A percentile compares a stretch with the other conserved stretches of the same genome.
phyloP scores from a whole-genome alignment of 2,797 vertebrate species.

The Buphagus erythrorhynchus region DNA sequence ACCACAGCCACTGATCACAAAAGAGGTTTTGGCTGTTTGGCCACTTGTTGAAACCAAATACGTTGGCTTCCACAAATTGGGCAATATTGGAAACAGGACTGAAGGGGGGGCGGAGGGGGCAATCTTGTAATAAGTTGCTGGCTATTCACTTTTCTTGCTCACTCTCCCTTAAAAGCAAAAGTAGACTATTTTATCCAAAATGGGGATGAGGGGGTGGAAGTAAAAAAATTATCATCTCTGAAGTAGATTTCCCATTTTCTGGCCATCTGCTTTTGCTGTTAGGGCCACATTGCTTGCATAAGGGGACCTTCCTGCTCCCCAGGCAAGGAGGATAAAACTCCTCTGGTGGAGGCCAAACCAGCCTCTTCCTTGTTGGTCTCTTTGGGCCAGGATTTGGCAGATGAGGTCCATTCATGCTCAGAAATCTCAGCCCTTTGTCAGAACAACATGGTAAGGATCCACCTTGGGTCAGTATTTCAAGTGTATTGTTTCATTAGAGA shows the following conservation, averaged over 20 bases:
- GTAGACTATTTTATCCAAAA: not conserved
- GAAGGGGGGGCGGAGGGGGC: not conserved
- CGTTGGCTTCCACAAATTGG: not conserved
- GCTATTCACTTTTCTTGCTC: not conserved
- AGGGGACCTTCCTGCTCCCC: not conserved
- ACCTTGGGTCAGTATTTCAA: not conserved
- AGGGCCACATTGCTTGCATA: rapidly evolving
- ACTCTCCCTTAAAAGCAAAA: not conserved
- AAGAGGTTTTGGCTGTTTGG: not conserved
- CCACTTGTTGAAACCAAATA: not conserved
- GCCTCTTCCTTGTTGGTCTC: not conserved
- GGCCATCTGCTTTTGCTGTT: not conserved
- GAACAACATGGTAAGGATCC: conserved; percentile 79
- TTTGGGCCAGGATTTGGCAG: conserved; percentile 70
- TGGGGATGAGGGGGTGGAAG: too few species aligned
- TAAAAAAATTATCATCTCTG: not conserved
- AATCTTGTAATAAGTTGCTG: not conserved
- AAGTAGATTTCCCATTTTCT: not conserved
- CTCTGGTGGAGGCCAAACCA: not conserved
- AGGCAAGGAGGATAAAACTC: not conserved
- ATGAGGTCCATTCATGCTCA: conserved; percentile 70
- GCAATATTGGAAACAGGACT: not conserved
- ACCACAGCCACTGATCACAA: not conserved
- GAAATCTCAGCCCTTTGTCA: conserved; percentile 76
- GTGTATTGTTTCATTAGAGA: not conserved